Percentiles rank a stretch among this genome's conserved stretches.
Evolutionary conservation across 2,113 vertebrate genomes (phyloP).

Genomic region (Syngnathus scovelli): DNA sequence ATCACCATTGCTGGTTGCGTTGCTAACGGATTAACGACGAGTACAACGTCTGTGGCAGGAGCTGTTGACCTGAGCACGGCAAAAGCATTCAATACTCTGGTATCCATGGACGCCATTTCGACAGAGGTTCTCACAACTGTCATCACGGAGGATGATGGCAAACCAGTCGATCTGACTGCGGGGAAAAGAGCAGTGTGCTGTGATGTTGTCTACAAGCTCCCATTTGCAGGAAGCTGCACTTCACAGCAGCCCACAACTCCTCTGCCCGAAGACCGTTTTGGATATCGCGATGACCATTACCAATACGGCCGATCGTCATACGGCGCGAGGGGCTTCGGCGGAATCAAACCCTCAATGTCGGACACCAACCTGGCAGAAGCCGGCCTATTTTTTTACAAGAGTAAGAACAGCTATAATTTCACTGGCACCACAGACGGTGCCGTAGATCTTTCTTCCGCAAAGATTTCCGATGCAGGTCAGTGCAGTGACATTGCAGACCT

Average conservation of each 20-base stretch:
- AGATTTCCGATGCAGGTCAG: conserved; percentile 92
- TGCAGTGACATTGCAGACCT: conserved; percentile 83
- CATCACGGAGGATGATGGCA: conserved; percentile 87
- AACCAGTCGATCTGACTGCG: conserved; percentile 92
- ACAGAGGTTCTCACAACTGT: conserved; percentile 80
- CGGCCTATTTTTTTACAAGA: conserved; percentile 92
- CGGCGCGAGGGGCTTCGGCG: conserved; percentile 81
- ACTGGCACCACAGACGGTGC: conserved; percentile 84
- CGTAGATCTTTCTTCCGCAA: conserved; percentile 96
- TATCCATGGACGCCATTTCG: conserved; percentile 77
- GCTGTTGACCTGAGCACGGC: conserved; percentile 90
- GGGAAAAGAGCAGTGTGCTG: conserved; percentile 90
- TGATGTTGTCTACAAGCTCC: conserved; percentile 91
- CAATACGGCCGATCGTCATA: conserved; percentile 83
- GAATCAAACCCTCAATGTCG: conserved; percentile 97
- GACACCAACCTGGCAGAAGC: conserved; percentile 95
- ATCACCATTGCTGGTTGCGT: conserved; percentile 49
- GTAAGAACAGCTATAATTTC: conserved; percentile 95
- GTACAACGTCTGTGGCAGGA: conserved; percentile 76
- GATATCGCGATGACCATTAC: conserved; percentile 96
- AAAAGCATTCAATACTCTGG: conserved; percentile 85
- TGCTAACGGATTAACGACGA: conserved; percentile 72
- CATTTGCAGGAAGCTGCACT: conserved; percentile 89
- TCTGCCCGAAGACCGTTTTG: conserved; percentile 94
- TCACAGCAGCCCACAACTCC: conserved; percentile 81